Evolutionary conservation across 2,888 invertebrate species (phyloP), one percentile per base, ranked within the genome.

Genomic region (Andrena fulva): DNA sequence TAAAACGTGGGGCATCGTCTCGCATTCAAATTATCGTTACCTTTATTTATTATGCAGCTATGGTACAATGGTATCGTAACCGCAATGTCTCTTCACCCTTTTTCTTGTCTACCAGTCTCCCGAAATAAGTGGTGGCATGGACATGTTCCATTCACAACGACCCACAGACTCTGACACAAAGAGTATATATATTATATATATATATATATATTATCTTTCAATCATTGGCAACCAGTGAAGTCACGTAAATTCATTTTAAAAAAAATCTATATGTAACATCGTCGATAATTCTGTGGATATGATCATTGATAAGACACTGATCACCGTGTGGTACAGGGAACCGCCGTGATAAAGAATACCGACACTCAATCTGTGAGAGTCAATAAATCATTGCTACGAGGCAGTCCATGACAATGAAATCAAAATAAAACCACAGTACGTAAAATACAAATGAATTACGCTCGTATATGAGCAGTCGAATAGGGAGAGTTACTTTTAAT

Each of bases 21-120:
- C 91, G 91, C 91, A 91, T 91, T 89, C 89, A 89, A 91, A 91
- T 92, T 90, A 91, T 89, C 87, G 82, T 91, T 89, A 91, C 81
- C 87, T 92, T 91, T 91, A 89, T 91, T 92, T 91, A 92, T 92
- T 91, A 92, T 92, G 93, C 92, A 92, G 91, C 91, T 92, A 92
- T 93, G 91, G 91, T 92, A 93, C 92, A 93, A 91, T 91, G 91
- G 92, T 92, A 92, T 92, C 90, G 91, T 92, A 92, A 93, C 91
- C 92, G 91, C 91, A 92, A 91, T 91, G 92, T 92, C 91, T 92
- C 90, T 89, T 88, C 90, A 91, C 90, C 91, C 89, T 85, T 77
- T 88, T 67, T 87, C 69, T 89, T 86, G 79, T 80, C 85, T 86
- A 87, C 80, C 81, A 86, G 76, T 85, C 89, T 89, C 90, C 85